phyloP scores from a whole-genome alignment of 2,797 vertebrate genomes.

The Arctocebus calabarensis region DNA sequence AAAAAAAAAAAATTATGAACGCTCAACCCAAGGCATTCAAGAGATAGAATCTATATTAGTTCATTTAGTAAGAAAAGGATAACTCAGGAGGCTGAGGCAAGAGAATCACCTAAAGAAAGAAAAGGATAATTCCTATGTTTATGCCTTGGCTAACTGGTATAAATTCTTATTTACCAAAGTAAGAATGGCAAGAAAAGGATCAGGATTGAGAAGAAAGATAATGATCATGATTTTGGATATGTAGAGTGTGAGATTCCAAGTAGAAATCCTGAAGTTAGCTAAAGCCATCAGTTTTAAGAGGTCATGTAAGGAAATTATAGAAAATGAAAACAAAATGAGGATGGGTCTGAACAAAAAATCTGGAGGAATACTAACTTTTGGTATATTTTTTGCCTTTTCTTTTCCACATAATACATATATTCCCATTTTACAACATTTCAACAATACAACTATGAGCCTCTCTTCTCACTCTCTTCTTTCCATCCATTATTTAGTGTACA shows the following conservation, averaged over 20 bases:
- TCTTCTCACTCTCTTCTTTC: slow-evolving; percentile 8
- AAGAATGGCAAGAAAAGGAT: neutral
- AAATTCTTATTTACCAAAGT: neutral
- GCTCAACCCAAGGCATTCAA: neutral
- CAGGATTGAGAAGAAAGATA: neutral
- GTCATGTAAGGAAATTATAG: neutral
- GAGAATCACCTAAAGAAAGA: neutral
- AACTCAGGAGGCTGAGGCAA: neutral
- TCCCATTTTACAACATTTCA: slow-evolving; percentile 23
- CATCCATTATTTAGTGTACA: neutral
- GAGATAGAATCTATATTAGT: neutral
- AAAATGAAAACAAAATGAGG: slow-evolving; percentile 5
- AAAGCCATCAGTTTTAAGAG: neutral
- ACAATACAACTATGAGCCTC: neutral
- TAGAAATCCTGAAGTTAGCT: neutral
- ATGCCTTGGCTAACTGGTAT: neutral
- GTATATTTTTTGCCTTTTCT: neutral
- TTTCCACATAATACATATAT: neutral
- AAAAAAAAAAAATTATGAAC: neutral
- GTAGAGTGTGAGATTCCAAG: neutral
- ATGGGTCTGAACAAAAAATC: neutral
- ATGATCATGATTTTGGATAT: neutral
- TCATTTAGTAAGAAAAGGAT: neutral
- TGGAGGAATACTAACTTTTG: neutral
- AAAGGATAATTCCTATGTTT: neutral